Evolutionary conservation across 1,140 invertebrate species (phyloP), one percentile per base, ranked within the genome.

Genomic region (Tigriopus japonicus): DNA sequence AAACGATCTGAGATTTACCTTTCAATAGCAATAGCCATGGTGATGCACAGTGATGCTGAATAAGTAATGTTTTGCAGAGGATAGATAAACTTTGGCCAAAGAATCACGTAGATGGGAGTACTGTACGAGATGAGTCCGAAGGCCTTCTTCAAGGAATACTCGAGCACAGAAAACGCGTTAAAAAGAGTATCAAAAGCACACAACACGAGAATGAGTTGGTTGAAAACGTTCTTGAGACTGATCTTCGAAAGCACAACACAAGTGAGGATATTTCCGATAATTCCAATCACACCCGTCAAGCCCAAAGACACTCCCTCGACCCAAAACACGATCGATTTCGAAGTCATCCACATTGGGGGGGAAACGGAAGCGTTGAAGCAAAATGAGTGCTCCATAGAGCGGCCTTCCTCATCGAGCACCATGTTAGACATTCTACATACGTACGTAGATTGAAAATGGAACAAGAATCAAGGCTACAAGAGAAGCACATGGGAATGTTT

Each of bases 21-120:
- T 24, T 54, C 52, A 14, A 54, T 24, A 6, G 52, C 52, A 21
- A 54, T 28, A 24, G 52, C 17, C 24, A 54, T 17, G 24, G 52
- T 54, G 52, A 54, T 24, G 24, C 15, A 54, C 6, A 54, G 15
- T 17, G 52, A 54, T 6, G 14, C 14, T 6, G 52, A 21, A 24
- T 21, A 54, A 24, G 23, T 24, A 15, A 54, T 54, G 24, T 54
- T 54, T n/a, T 54, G 52, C 14, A 54, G 15, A 24, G 52, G 52
- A 14, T 54, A 54, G 14, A 54, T 24, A 24, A 54, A 54, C 23
- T 54, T 17, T 24, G 52, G 52, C 52, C 52, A 54, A 5, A 54
- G 15, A 24, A 21, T 28, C 14, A 21, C 24, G 19, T 54, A 54
- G 24, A 54, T 24, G 15, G 52, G 52, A n/a, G 52, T 54, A 14